Conservation (phyloP, 64 coral and sea anemone genomes). For the Pocillopora verrucosa region DNA sequence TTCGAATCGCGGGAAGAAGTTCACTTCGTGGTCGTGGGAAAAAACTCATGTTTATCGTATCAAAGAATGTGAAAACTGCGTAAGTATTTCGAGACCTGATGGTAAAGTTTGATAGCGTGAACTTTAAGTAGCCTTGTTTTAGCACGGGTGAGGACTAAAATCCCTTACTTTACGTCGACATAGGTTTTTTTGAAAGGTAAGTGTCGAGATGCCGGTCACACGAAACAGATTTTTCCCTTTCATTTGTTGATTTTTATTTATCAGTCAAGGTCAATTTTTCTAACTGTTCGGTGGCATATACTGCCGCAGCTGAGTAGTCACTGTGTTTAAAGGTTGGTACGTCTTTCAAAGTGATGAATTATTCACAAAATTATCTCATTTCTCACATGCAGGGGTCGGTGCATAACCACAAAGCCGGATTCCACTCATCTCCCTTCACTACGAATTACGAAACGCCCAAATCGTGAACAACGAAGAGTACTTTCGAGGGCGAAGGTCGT, state of each 20-base stretch:
- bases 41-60: too few species aligned
- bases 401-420: constrained; percentile 28
- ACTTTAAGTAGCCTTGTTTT: too few species aligned
- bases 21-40: too few species aligned
- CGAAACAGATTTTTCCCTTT: not conserved
- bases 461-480: not conserved
- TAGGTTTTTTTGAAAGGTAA: not conserved
- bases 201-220: not conserved
- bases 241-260: not conserved
- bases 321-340: constrained; percentile 33
- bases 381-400: constrained; percentile 43
- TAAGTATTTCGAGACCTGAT: not conserved
- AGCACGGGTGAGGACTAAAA: too few species aligned
- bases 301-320: constrained; percentile 55
- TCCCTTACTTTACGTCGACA: not conserved
- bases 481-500: not conserved
- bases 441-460: constrained; percentile 21
- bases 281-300: not conserved
- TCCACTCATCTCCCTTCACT: constrained; percentile 36
- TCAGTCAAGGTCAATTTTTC: not conserved
- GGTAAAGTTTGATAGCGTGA: not conserved
- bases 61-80: not conserved
- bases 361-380: constrained; percentile 83
- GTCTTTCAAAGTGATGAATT: constrained; percentile 64
- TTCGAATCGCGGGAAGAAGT: not conserved